Evolutionary conservation across 2,797 vertebrate species (phyloP).

Genomic region (Argentina silus): DNA sequence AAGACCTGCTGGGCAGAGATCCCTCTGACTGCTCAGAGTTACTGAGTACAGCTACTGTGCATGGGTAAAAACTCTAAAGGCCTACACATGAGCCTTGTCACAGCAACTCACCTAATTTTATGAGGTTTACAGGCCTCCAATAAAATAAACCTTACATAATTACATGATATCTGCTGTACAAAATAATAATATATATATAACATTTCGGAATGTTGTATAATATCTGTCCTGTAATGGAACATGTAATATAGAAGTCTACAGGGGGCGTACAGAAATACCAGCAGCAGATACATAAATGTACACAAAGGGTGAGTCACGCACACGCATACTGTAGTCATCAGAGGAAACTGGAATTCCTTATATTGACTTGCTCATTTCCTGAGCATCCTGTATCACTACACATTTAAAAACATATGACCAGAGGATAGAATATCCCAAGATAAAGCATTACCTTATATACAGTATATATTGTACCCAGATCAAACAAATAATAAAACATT

Average conservation of each 20-base stretch:
- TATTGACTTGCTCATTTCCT: slow-evolving; percentile 25
- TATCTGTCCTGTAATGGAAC: neutral
- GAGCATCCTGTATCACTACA: neutral
- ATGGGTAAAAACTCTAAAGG: neutral
- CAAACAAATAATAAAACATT: slow-evolving; percentile 56
- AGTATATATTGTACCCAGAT: slow-evolving; percentile 65
- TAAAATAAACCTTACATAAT: neutral
- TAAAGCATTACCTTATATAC: slow-evolving; percentile 63
- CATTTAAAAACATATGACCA: slow-evolving; percentile 9
- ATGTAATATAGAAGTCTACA: slow-evolving; percentile 23
- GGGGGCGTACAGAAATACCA: slow-evolving; percentile 36
- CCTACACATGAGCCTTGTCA: slow-evolving; percentile 13
- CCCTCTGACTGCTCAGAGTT: neutral
- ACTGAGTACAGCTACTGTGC: neutral
- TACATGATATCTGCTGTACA: neutral
- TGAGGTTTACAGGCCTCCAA: slow-evolving; percentile 21
- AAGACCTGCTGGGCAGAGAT: neutral
- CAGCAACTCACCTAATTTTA: slow-evolving; percentile 17
- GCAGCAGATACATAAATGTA: slow-evolving; percentile 22
- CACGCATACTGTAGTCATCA: slow-evolving; percentile 1
- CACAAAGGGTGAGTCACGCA: neutral
- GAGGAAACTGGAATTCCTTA: slow-evolving; percentile 14
- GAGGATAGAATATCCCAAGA: slow-evolving; percentile 62
- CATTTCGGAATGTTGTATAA: no score
- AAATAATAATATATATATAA: no score